phyloP scores from a whole-genome alignment of 2,888 invertebrate species.

The Brachynemurus nebulosus region DNA sequence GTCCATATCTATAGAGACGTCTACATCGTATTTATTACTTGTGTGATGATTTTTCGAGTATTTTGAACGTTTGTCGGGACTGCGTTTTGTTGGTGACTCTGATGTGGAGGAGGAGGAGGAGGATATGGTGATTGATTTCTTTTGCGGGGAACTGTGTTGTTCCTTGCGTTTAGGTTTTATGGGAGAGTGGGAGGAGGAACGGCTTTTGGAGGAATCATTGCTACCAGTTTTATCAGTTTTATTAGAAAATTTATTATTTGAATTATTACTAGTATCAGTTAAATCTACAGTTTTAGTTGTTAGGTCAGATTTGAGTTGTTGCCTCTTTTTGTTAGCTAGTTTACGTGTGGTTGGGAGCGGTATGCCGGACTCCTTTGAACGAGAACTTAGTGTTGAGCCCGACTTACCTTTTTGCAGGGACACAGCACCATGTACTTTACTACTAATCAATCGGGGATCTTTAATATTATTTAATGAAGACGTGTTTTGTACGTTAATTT shows the following conservation, averaged over 20 bases:
- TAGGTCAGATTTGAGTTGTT: conserved; percentile 3
- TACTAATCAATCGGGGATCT: conserved; percentile 30
- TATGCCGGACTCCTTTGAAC: conserved; percentile 18
- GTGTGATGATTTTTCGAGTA: conserved; percentile 9
- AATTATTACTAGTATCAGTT: conserved; percentile 9
- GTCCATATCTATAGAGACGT: conserved; percentile 1
- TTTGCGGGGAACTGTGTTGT: conserved; percentile 16
- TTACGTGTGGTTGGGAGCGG: conserved; percentile 7
- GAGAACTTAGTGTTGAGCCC: neutral
- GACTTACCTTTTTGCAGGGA: neutral
- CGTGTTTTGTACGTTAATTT: conserved; percentile 26
- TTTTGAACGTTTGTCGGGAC: conserved; percentile 12
- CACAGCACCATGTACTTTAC: conserved; percentile 15
- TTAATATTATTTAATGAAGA: conserved; percentile 24
- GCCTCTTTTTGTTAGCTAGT: conserved; percentile 3
- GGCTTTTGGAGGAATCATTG: conserved; percentile 9
- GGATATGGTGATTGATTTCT: conserved; percentile 12
- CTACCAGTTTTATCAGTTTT: conserved; percentile 9
- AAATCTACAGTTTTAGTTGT: conserved; percentile 1
- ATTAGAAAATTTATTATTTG: conserved; percentile 1
- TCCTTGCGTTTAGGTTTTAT: conserved; percentile 21
- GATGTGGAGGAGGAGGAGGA: conserved; percentile 2
- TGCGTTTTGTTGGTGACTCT: neutral
- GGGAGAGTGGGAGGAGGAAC: conserved; percentile 19
- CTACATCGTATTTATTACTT: conserved; percentile 11